Conservation (phyloP, 2,888 invertebrate genomes). For the Drosophila anomelani region DNA sequence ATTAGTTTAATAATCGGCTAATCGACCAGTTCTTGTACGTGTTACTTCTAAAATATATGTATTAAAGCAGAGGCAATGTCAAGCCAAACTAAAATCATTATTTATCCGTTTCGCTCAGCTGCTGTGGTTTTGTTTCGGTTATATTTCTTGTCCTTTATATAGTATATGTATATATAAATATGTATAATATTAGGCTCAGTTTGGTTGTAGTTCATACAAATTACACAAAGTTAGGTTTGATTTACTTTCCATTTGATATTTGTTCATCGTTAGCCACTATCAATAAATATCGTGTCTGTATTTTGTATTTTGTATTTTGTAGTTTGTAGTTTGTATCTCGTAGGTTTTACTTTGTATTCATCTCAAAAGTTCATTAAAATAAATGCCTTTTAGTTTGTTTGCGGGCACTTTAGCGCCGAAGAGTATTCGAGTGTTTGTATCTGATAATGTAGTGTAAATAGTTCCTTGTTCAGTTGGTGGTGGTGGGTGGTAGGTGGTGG, state of each 20-base stretch:
- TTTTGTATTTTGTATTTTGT: conserved; percentile 27
- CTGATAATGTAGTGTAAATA: conserved; percentile 63
- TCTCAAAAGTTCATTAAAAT: conserved; percentile 75
- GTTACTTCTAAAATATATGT: conserved; percentile 10
- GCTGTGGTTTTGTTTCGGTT: conserved; percentile 27
- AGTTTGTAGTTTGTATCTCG: conserved; percentile 27
- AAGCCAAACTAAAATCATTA: conserved; percentile 20
- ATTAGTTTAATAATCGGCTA: conserved; percentile 20
- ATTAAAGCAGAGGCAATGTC: conserved; percentile 9
- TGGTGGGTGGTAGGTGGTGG: conserved; percentile 38
- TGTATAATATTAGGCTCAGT: conserved; percentile 33
- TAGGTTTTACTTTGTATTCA: conserved; percentile 35
- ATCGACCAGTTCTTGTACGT: conserved; percentile 35
- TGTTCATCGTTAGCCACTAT: conserved; percentile 26
- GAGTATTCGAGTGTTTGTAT: conserved; percentile 44
- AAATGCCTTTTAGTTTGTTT: conserved; percentile 74
- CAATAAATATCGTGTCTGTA: conserved; percentile 25
- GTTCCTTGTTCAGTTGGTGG: conserved; percentile 53
- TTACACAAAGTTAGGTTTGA: conserved; percentile 43
- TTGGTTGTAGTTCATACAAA: conserved; percentile 40
- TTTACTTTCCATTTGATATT: conserved; percentile 14
- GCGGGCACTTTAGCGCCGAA: conserved; percentile 48
- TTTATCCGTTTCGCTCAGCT: conserved; percentile 13
- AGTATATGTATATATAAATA: conserved; percentile 12
- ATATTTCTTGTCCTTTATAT: conserved; percentile 9